Percentiles rank a stretch among this genome's conserved stretches.
phyloP scores from a whole-genome alignment of 1,140 invertebrate genomes.

The Orius laevigatus region DNA sequence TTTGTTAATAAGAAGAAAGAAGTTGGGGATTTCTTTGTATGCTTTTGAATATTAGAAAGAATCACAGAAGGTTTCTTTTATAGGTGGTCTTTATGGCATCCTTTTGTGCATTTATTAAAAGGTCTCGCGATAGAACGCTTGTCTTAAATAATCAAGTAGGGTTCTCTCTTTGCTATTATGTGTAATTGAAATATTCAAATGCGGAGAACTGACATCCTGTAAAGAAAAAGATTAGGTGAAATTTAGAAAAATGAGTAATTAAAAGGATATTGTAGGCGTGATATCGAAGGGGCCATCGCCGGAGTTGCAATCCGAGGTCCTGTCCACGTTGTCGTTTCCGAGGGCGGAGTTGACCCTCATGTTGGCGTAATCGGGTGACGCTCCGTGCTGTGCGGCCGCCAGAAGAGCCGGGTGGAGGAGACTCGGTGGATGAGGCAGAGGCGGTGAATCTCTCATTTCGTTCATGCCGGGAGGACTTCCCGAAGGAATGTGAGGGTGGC shows the following conservation, averaged over 20 bases:
- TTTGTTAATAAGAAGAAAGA: too few species aligned
- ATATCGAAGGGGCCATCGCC: slow-evolving; percentile 73
- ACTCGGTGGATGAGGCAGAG: slow-evolving; percentile 24
- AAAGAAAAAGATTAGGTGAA: slow-evolving; percentile 1
- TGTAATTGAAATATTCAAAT: too few species aligned
- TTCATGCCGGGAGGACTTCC: slow-evolving; percentile 22
- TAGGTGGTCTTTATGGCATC: too few species aligned
- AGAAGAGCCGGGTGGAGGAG: slow-evolving; percentile 51
- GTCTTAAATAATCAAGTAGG: too few species aligned
- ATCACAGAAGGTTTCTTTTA: too few species aligned
- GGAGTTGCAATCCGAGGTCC: slow-evolving; percentile 74
- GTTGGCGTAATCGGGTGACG: slow-evolving; percentile 54
- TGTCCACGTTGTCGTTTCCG: slow-evolving; percentile 50
- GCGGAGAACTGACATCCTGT: too few species aligned
- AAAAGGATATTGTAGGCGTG: slow-evolving; percentile 91
- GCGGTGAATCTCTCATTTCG: slow-evolving; percentile 22
- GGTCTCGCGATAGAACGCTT: too few species aligned
- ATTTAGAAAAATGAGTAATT: slow-evolving; percentile 27
- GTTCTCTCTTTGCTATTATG: too few species aligned
- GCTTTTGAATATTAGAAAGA: too few species aligned
- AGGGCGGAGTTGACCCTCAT: slow-evolving; percentile 30
- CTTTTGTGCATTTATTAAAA: too few species aligned
- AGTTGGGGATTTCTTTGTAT: too few species aligned
- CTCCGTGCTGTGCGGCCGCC: slow-evolving; percentile 48
- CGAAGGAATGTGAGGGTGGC: slow-evolving; percentile 21